Conservation (phyloP, 2,113 vertebrate genomes). For the Zosterops borbonicus region DNA sequence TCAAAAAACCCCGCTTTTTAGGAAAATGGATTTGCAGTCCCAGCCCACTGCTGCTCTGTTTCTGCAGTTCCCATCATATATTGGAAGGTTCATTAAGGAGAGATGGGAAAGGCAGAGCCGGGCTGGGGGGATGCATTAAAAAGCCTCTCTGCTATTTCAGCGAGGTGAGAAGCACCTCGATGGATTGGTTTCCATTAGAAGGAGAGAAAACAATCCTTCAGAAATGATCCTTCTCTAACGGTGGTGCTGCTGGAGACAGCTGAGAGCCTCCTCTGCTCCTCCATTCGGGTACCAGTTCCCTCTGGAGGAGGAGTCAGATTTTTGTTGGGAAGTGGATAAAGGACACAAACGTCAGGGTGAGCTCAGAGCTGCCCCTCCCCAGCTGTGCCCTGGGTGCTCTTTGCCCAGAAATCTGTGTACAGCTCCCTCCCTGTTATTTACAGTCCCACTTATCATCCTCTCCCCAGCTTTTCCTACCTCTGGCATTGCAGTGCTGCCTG, state of each 20-base stretch:
- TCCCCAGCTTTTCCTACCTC: rapidly evolving
- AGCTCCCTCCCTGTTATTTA: not conserved
- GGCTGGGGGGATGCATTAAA: not conserved
- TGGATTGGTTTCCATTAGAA: not conserved
- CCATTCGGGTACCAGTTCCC: not conserved
- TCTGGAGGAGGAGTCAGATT: not conserved
- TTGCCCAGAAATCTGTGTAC: not conserved
- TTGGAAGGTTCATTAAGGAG: not conserved
- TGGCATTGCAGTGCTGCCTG: not conserved
- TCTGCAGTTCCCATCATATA: not conserved
- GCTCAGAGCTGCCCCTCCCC: not conserved
- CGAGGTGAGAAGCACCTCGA: not conserved
- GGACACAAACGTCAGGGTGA: not conserved
- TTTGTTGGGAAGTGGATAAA: not conserved
- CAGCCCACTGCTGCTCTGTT: not conserved
- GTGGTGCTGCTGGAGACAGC: not conserved
- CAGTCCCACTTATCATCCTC: not conserved
- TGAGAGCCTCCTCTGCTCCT: not conserved
- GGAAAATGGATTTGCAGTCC: not conserved
- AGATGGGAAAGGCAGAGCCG: not conserved
- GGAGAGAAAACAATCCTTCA: not conserved
- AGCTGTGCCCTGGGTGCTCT: not conserved
- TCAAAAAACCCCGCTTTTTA: not conserved
- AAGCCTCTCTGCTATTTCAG: not conserved
- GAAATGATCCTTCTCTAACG: not conserved